Percentiles rank a stretch among this genome's conserved stretches.
phyloP scores from a whole-genome alignment of 2,888 invertebrate species.

The Acleris cristana region DNA sequence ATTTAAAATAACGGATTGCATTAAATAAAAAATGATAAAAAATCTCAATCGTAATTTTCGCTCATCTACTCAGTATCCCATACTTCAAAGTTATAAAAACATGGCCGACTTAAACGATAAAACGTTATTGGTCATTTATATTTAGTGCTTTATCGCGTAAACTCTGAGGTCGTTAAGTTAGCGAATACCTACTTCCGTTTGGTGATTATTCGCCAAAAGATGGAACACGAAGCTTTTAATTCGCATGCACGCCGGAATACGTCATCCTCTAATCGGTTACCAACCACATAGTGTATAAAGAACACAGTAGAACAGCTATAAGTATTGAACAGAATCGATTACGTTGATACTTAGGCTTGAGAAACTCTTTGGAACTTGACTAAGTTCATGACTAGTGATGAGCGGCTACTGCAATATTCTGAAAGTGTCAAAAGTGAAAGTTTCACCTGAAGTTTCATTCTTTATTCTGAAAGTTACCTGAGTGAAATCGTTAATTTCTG shows the following conservation, averaged over 20 bases:
- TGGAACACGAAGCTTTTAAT: conserved; percentile 19
- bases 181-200: conserved; percentile 14
- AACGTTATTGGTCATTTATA: neutral
- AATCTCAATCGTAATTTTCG: neutral
- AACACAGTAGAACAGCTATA: conserved; percentile 6
- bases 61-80: neutral
- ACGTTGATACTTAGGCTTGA: too few species aligned
- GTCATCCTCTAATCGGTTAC: conserved; percentile 23
- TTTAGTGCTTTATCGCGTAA: neutral
- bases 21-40: too few species aligned
- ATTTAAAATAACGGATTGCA: too few species aligned
- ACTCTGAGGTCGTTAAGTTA: conserved; percentile 4
- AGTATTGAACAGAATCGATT: neutral
- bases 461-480: too few species aligned
- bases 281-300: neutral
- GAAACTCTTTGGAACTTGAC: too few species aligned
- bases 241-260: conserved; percentile 15
- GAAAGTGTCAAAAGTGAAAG: too few species aligned
- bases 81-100: neutral
- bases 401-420: too few species aligned
- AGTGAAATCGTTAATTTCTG: too few species aligned
- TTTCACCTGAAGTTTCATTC: too few species aligned
- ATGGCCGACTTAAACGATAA: neutral
- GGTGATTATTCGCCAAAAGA: neutral
- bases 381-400: too few species aligned